These are phyloP conservation scores for Hypanus sabinus DNA, from an alignment of 2,113 vertebrate genomes.

Conservation along the genomic window DNA sequence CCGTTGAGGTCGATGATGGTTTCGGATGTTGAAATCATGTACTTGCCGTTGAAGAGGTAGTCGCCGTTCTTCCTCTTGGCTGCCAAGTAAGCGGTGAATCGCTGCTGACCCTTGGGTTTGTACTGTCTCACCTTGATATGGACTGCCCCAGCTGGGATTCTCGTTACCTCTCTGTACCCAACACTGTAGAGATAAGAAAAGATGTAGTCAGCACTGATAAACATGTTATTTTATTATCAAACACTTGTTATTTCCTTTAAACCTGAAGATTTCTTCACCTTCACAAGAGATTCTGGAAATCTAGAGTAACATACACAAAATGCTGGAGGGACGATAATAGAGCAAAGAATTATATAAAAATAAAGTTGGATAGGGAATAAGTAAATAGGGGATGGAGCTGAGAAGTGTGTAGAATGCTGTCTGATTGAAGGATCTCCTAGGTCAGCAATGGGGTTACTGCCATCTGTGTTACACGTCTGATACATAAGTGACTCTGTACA, in stretches of 20 bases:
- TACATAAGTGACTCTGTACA: too few species aligned
- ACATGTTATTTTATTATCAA: not conserved
- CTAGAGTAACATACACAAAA: too few species aligned
- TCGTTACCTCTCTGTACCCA: conserved; percentile 92
- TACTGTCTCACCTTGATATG: conserved; percentile 94
- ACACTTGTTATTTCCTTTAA: not conserved
- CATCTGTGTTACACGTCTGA: too few species aligned
- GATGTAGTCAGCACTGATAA: not conserved
- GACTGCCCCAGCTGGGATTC: conserved; percentile 84
- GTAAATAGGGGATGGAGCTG: too few species aligned
- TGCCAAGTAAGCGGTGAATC: conserved; percentile 87
- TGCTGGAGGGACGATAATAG: too few species aligned
- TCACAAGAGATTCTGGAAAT: too few species aligned
- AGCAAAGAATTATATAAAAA: too few species aligned
- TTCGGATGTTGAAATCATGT: conserved; percentile 96
- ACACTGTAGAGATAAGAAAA: conserved; percentile 63
- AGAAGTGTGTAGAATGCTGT: too few species aligned
- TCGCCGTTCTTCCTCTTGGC: conserved; percentile 75
- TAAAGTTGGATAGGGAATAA: too few species aligned
- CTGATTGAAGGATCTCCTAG: too few species aligned
- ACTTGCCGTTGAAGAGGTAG: conserved; percentile 92
- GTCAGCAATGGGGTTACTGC: too few species aligned
- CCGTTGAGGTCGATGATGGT: conserved; percentile 85
- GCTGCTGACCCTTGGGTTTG: conserved; percentile 81
- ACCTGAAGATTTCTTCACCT: not conserved